Evolutionary conservation across 2,113 vertebrate species (phyloP).

Genomic region (Tor tambroides): DNA sequence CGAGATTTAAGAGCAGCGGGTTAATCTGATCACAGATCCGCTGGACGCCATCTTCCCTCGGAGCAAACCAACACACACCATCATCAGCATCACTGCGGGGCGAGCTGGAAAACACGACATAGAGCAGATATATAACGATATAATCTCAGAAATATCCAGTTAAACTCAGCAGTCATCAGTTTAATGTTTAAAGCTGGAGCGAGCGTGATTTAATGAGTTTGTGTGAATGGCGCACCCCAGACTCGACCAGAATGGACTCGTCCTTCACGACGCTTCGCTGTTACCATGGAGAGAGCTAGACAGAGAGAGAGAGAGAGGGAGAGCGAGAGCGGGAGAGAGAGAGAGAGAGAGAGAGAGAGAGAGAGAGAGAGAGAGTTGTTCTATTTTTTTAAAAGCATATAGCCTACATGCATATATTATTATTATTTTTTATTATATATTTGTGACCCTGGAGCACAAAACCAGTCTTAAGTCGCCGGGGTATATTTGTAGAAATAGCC

Average conservation of each 20-base stretch:
- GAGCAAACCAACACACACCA: slow-evolving; percentile 18
- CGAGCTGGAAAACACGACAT: too few relatives aligned
- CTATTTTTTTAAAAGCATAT: too few relatives aligned
- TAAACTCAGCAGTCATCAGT: background rate
- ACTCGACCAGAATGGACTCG: slow-evolving; percentile 48
- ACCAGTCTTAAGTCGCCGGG: too few relatives aligned
- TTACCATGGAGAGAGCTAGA: slow-evolving; percentile 69
- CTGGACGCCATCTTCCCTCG: slow-evolving; percentile 82
- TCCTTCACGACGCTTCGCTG: slow-evolving; percentile 73
- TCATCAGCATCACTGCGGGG: too few relatives aligned
- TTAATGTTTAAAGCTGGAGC: background rate
- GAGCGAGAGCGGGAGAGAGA: slow-evolving; percentile 54
- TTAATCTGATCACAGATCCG: slow-evolving; percentile 55
- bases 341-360: background rate
- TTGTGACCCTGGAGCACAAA: too few relatives aligned
- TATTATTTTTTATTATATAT: too few relatives aligned
- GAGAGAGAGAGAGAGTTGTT: background rate
- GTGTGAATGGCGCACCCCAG: background rate
- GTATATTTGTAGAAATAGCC: too few relatives aligned
- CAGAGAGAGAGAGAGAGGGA: background rate
- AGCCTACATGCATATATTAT: too few relatives aligned
- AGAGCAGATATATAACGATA: too few relatives aligned
- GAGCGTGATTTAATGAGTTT: background rate
- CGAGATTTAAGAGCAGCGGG: slow-evolving; percentile 9
- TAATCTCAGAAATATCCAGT: background rate